These are phyloP conservation scores for Aphyosemion australe DNA, from an alignment of 2,113 vertebrate species.

Conservation along the genomic window DNA sequence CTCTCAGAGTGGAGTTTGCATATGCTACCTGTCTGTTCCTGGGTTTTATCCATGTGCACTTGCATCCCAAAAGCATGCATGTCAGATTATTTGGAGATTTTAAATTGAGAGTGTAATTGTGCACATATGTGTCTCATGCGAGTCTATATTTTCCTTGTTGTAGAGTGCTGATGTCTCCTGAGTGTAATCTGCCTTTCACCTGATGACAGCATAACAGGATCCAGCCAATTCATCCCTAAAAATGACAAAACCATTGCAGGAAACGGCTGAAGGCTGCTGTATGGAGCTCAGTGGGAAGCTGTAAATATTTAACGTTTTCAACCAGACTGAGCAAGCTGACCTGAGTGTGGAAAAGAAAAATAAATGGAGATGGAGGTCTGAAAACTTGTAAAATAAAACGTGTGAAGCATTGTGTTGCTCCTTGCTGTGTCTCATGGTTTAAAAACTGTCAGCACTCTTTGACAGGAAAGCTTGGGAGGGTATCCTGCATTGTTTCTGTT, in stretches of 20 bases:
- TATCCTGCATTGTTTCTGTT: slow-evolving; percentile 37
- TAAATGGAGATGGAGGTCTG: neutral
- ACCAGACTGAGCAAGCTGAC: neutral
- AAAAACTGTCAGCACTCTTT: slow-evolving; percentile 17
- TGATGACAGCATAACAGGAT: neutral
- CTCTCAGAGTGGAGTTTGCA: neutral
- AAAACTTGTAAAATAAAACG: slow-evolving; percentile 4
- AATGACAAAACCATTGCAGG: neutral
- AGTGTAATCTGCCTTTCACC: neutral
- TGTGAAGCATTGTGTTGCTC: neutral
- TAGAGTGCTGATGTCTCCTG: too few species aligned
- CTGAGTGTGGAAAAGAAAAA: neutral
- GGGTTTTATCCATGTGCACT: too few species aligned
- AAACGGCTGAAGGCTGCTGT: neutral
- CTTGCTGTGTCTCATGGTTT: neutral
- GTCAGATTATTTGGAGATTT: neutral
- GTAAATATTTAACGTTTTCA: neutral
- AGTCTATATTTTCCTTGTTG: too few species aligned
- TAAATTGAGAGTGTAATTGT: neutral
- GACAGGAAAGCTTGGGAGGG: slow-evolving; percentile 43
- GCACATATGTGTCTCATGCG: too few species aligned
- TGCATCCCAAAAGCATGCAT: too few species aligned
- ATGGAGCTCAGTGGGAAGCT: neutral
- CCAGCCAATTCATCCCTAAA: neutral
- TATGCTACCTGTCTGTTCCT: neutral